A percentile compares a stretch with the other conserved stretches of the same genome.
Conservation (phyloP, 1,140 invertebrate species). For the Drosophila sp. region DNA sequence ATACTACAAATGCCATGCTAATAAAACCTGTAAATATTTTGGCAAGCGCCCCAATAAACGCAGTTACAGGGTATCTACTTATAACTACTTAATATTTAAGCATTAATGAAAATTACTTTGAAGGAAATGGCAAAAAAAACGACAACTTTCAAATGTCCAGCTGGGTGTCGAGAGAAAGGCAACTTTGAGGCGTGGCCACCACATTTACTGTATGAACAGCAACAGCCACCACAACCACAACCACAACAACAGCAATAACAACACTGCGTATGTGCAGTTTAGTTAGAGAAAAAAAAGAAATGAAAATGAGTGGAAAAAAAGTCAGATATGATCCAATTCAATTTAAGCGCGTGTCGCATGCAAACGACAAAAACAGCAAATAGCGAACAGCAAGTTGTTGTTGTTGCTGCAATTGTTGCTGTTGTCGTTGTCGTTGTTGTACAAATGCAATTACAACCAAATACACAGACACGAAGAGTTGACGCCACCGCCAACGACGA, state of each 20-base stretch:
- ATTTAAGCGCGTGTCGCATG: constrained; percentile 80
- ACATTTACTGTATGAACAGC: constrained; percentile 23
- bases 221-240: constrained; percentile 15
- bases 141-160: constrained; percentile 45
- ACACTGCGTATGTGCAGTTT: constrained; percentile 26
- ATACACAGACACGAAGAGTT: constrained; percentile 55
- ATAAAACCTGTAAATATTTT: no score
- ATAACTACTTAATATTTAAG: not conserved
- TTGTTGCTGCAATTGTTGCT: constrained; percentile 44
- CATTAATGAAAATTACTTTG: no score
- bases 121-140: not conserved
- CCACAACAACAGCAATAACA: constrained; percentile 11
- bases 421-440: constrained; percentile 35
- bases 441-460: constrained; percentile 81
- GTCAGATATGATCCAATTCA: constrained; percentile 79
- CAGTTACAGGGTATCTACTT: not conserved
- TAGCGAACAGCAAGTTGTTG: constrained; percentile 52
- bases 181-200: constrained; percentile 43
- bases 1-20: no score
- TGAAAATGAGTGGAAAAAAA: constrained; percentile 19
- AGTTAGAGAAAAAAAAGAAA: not conserved
- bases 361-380: constrained; percentile 53
- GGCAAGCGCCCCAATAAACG: no score
- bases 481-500: constrained; percentile 43
- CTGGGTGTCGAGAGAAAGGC: constrained; percentile 36